Evolutionary conservation across 1,140 invertebrate species (phyloP).

Genomic region (Leptinotarsa texana): DNA sequence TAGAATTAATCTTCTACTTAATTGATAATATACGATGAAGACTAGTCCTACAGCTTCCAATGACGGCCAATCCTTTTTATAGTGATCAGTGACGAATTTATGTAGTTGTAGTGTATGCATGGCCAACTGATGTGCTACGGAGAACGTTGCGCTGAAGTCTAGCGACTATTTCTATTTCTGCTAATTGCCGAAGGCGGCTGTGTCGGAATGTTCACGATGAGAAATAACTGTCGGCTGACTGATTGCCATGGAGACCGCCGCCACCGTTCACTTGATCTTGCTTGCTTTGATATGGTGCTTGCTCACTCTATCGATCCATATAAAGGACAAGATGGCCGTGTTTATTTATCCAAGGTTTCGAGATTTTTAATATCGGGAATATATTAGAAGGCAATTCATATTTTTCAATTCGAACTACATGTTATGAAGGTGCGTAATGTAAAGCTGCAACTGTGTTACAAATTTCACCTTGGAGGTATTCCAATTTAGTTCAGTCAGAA

Average conservation of each 20-base stretch:
- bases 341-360: conserved; percentile 22
- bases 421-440: too few relatives aligned
- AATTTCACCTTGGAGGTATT: too few relatives aligned
- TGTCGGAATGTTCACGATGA: conserved; percentile 51
- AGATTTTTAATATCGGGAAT: neutral
- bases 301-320: conserved; percentile 39
- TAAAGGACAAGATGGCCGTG: conserved; percentile 43
- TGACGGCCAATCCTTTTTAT: neutral
- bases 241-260: conserved; percentile 52
- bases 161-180: conserved; percentile 53
- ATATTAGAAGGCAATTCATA: neutral
- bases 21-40: too few relatives aligned
- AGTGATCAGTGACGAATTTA: conserved; percentile 19
- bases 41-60: too few relatives aligned
- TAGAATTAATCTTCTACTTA: too few relatives aligned
- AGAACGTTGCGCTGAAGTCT: conserved; percentile 33
- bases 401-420: too few relatives aligned
- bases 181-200: conserved; percentile 53
- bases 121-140: conserved; percentile 38
- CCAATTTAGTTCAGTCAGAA: too few relatives aligned
- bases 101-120: conserved; percentile 28
- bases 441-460: too few relatives aligned
- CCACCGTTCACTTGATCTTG: conserved; percentile 41
- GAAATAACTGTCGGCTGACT: conserved; percentile 52
- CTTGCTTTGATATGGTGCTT: conserved; percentile 26